Conservation (phyloP, 2,113 vertebrate species). For the Octodon degus region DNA sequence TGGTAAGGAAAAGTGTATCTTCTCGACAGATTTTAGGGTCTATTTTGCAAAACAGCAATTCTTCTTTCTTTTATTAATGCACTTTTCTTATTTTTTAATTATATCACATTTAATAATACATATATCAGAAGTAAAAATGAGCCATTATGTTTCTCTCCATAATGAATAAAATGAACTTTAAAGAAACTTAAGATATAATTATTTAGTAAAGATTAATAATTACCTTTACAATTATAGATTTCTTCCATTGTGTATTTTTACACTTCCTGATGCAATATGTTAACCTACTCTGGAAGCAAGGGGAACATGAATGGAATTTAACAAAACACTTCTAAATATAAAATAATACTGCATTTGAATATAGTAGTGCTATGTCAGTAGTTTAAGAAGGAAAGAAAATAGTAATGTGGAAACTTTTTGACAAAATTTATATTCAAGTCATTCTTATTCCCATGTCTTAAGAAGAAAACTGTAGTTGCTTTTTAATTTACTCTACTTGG, state of each 20-base stretch:
- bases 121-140: conserved; percentile 30
- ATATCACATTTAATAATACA: conserved; percentile 50
- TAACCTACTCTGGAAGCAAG: neutral
- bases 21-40: neutral
- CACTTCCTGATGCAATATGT: neutral
- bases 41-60: conserved; percentile 28
- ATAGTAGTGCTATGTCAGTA: neutral
- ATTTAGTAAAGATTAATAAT: conserved; percentile 31
- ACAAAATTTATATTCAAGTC: conserved; percentile 52
- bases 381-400: neutral
- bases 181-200: conserved; percentile 50
- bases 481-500: conserved; percentile 77
- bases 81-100: neutral
- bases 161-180: conserved; percentile 43
- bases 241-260: conserved; percentile 16
- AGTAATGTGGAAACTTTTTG: conserved; percentile 46
- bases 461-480: conserved; percentile 60
- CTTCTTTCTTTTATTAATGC: neutral
- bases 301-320: neutral
- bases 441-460: conserved; percentile 10
- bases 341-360: conserved; percentile 28
- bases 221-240: conserved; percentile 27
- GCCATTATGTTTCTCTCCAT: neutral
- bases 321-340: conserved; percentile 57
- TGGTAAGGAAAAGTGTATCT: neutral